Conservation (phyloP, 2,113 vertebrate genomes). For the Pangasianodon hypophthalmus region DNA sequence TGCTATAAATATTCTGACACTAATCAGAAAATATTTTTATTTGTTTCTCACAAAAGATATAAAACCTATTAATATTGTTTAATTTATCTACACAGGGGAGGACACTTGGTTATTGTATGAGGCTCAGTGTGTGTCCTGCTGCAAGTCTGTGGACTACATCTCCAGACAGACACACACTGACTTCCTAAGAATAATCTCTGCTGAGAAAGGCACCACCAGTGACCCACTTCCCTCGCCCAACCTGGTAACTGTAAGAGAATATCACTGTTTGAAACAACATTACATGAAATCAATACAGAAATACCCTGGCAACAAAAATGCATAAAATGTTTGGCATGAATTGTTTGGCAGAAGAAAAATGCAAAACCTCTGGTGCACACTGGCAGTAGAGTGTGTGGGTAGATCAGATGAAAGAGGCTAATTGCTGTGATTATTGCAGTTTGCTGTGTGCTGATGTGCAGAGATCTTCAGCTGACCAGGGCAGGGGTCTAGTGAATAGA, state of each 20-base stretch:
- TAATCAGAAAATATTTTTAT: neutral
- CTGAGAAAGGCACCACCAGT: conserved; percentile 58
- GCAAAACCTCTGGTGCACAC: neutral
- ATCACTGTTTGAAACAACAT: neutral
- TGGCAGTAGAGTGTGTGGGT: neutral
- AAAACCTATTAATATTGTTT: neutral
- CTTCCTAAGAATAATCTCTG: conserved; percentile 64
- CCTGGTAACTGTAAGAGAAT: conserved; percentile 49
- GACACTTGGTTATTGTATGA: conserved; percentile 67
- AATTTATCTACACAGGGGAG: conserved; percentile 27
- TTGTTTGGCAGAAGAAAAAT: neutral
- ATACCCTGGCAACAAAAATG: neutral
- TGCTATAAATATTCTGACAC: neutral
- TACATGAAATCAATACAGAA: neutral
- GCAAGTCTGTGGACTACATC: conserved; percentile 55
- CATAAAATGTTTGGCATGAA: neutral
- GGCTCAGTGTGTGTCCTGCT: conserved; percentile 61
- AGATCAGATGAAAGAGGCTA: neutral
- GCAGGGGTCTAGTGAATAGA: neutral
- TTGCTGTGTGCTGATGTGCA: neutral
- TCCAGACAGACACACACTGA: conserved; percentile 62
- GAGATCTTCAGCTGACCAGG: neutral
- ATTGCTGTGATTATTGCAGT: neutral
- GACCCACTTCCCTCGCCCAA: conserved; percentile 45
- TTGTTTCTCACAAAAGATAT: neutral